These are phyloP conservation scores for Drosophila tripunctata DNA, from an alignment of 2,888 invertebrate genomes.

Conservation along the genomic window DNA sequence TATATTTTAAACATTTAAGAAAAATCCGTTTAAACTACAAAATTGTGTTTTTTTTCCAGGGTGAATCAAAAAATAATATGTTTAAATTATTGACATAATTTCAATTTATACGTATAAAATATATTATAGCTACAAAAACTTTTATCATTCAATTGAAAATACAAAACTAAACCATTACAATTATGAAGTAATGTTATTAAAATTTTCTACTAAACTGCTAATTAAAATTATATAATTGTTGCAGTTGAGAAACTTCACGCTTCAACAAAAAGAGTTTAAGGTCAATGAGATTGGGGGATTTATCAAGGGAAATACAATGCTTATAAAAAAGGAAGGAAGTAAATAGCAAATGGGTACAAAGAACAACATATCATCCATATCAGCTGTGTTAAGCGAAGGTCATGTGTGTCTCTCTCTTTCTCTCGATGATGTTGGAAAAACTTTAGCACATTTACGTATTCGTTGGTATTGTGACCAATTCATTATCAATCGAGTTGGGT, in stretches of 20 bases:
- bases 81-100: too few species aligned
- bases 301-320: not conserved
- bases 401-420: not conserved
- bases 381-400: conserved; percentile 17
- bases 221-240: not conserved
- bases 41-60: too few species aligned
- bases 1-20: too few species aligned
- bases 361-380: too few species aligned
- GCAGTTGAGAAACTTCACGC: not conserved
- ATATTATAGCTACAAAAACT: too few species aligned
- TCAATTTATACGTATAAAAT: too few species aligned
- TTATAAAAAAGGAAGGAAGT: not conserved
- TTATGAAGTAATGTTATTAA: not conserved
- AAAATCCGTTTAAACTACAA: too few species aligned
- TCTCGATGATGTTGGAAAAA: conserved; percentile 1
- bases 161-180: not conserved
- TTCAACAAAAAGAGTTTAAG: not conserved
- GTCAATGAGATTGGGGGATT: not conserved
- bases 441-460: not conserved
- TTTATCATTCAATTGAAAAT: too few species aligned
- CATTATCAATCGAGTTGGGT: conserved; percentile 18
- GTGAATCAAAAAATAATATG: too few species aligned
- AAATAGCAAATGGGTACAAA: not conserved
- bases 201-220: not conserved
- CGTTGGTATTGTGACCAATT: conserved; percentile 31